Conservation (phyloP, 2,113 vertebrate genomes). For the Hystrix brachyura region DNA sequence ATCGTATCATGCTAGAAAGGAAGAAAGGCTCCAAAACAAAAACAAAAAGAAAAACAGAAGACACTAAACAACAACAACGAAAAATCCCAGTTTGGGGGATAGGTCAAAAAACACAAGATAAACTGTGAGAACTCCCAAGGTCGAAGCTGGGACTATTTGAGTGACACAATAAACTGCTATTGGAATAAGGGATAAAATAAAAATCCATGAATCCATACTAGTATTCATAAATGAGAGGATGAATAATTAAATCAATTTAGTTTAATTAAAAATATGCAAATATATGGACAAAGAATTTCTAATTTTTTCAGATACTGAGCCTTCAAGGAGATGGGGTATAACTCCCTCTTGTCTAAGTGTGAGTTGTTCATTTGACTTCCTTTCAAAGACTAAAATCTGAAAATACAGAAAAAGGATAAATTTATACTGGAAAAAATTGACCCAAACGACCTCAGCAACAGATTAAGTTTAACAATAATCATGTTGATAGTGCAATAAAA, state of each 20-base stretch:
- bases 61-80: neutral
- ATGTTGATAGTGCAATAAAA: neutral
- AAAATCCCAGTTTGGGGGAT: neutral
- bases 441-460: neutral
- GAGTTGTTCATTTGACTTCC: neutral
- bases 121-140: neutral
- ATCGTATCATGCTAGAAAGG: neutral
- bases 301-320: neutral
- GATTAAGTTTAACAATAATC: neutral
- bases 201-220: neutral
- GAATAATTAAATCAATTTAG: conserved; percentile 19
- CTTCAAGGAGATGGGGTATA: neutral
- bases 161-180: neutral
- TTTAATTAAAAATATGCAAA: neutral
- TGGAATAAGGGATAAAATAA: neutral
- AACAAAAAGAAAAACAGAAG: neutral
- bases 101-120: neutral
- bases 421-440: neutral
- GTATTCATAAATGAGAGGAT: neutral
- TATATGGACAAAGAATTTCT: conserved; percentile 24
- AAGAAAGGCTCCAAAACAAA: neutral
- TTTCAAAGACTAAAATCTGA: neutral
- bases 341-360: neutral
- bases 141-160: neutral
- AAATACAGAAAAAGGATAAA: neutral